Percentiles rank a stretch among this genome's conserved stretches.
Evolutionary conservation across 2,888 invertebrate genomes (phyloP).

Genomic region (Tipula confusa): DNA sequence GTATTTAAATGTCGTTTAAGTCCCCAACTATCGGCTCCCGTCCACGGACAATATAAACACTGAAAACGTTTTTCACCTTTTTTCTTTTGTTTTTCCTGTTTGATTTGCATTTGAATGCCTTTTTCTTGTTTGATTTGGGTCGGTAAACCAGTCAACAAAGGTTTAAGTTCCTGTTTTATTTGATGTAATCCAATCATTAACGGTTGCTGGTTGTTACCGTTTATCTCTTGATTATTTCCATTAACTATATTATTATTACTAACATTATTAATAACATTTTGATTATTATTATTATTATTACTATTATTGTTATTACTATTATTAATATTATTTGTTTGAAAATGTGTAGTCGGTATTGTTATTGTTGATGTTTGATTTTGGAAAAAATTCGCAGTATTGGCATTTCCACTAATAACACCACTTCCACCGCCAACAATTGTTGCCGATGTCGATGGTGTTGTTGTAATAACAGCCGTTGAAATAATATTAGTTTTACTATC

Average conservation of each 20-base stretch:
- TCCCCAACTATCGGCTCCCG: slow-evolving; percentile 91
- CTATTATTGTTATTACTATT: not conserved
- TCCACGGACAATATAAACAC: slow-evolving; percentile 89
- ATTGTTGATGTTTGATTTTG: slow-evolving; percentile 48
- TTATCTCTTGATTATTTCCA: not conserved
- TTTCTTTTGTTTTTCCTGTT: slow-evolving; percentile 29
- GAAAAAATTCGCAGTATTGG: slow-evolving; percentile 33
- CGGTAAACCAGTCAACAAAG: slow-evolving; percentile 42
- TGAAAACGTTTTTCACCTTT: slow-evolving; percentile 67
- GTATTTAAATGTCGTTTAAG: slow-evolving; percentile 88
- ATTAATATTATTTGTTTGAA: not conserved
- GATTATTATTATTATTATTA: not conserved
- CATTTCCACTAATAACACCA: slow-evolving; percentile 26
- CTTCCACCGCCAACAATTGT: slow-evolving; percentile 31
- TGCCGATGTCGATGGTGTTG: slow-evolving; percentile 40
- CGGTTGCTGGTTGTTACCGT: slow-evolving; percentile 27
- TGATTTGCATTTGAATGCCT: not conserved
- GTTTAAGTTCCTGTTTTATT: slow-evolving; percentile 49
- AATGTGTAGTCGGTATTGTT: slow-evolving; percentile 39
- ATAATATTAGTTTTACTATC: slow-evolving; percentile 49
- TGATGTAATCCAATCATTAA: slow-evolving; percentile 21
- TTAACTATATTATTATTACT: not conserved
- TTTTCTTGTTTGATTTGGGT: slow-evolving; percentile 44
- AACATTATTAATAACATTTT: not conserved
- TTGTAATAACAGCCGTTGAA: slow-evolving; percentile 55